A percentile compares a stretch with the other conserved stretches of the same genome.
Conservation (phyloP, 2,888 invertebrate genomes). For the Archips crataeganus region DNA sequence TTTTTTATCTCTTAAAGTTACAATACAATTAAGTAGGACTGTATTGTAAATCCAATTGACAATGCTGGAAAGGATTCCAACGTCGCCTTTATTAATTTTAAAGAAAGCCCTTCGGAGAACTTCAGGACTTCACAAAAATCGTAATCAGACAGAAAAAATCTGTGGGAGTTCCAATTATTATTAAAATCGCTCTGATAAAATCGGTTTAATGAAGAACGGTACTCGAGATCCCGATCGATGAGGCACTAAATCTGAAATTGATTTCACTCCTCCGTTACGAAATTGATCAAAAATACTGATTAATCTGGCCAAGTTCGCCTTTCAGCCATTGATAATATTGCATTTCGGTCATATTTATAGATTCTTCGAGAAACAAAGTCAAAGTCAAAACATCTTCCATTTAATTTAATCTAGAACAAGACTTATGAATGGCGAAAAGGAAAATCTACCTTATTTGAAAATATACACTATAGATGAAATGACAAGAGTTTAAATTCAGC, state of each 20-base stretch:
- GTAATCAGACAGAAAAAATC: conserved; percentile 75
- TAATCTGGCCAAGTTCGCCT: conserved; percentile 43
- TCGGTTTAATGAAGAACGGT: conserved; percentile 84
- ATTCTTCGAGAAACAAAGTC: too few species aligned
- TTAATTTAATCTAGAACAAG: too few species aligned
- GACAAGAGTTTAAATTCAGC: too few species aligned
- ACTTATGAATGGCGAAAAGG: too few species aligned
- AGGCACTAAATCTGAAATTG: conserved; percentile 74
- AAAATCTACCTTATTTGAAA: too few species aligned
- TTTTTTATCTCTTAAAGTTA: too few species aligned
- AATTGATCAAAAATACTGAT: conserved; percentile 70
- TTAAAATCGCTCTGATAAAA: conserved; percentile 81
- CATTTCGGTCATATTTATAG: neutral
- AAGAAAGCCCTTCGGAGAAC: conserved; percentile 62
- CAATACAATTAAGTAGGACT: neutral
- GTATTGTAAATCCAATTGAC: neutral
- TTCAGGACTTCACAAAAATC: conserved; percentile 66
- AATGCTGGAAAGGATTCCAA: conserved; percentile 36
- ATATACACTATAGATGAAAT: too few species aligned
- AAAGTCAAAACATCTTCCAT: too few species aligned
- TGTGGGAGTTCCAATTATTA: conserved; percentile 78
- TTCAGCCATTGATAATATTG: conserved; percentile 16
- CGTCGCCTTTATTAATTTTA: conserved; percentile 45
- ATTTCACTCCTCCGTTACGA: conserved; percentile 77
- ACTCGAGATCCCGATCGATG: conserved; percentile 71